phyloP scores from a whole-genome alignment of 2,797 vertebrate genomes.

The Sebastes steindachneri region DNA sequence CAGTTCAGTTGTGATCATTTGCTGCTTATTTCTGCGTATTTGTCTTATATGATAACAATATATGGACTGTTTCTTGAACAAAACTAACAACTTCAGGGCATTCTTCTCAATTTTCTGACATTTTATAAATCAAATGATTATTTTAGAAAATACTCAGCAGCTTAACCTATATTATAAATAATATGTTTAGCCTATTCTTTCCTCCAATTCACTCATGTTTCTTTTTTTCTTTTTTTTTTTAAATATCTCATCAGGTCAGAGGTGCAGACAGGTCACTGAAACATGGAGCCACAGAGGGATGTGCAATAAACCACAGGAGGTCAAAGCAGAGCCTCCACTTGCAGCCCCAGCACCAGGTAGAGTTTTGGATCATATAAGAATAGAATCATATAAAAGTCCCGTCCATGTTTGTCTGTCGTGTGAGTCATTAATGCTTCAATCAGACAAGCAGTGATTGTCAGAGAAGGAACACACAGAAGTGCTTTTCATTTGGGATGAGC shows the following conservation, averaged over 20 bases:
- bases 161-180: neutral
- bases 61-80: neutral
- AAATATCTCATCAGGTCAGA: conserved; percentile 59
- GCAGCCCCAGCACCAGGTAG: conserved; percentile 46
- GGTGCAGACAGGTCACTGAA: conserved; percentile 44
- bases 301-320: conserved; percentile 85
- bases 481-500: neutral
- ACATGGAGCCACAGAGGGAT: conserved; percentile 69
- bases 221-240: neutral
- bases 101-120: neutral
- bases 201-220: neutral
- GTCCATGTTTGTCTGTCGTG: neutral
- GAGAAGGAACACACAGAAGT: neutral
- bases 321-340: conserved; percentile 51
- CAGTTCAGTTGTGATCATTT: neutral
- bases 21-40: neutral
- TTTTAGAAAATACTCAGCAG: neutral
- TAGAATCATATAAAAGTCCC: neutral
- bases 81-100: neutral
- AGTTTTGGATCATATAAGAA: neutral
- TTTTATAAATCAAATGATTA: neutral
- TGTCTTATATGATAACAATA: too few species aligned
- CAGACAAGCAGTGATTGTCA: neutral
- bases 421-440: neutral
- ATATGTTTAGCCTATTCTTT: neutral